phyloP scores from a whole-genome alignment of 2,888 invertebrate genomes.

The Ellobium chinense region DNA sequence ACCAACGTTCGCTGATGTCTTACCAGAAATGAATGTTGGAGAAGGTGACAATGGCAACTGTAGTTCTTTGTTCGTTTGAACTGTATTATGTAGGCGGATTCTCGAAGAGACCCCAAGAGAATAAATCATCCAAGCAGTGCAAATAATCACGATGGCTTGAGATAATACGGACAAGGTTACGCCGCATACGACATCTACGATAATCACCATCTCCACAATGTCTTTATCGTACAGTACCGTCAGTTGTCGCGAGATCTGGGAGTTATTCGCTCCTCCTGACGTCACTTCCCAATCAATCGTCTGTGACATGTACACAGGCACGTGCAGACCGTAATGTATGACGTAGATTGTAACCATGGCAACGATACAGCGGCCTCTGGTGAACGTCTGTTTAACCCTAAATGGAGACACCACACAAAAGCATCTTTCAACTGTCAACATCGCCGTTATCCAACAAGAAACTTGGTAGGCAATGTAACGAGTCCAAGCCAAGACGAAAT shows the following conservation, averaged over 20 bases:
- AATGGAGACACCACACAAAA: constrained; percentile 29
- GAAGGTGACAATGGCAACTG: too few relatives aligned
- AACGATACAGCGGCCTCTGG: constrained; percentile 1
- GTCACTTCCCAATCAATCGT: too few relatives aligned
- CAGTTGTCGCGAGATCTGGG: not conserved
- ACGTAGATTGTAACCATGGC: constrained; percentile 5
- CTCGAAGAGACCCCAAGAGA: not conserved
- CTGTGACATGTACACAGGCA: not conserved
- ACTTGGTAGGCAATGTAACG: not conserved
- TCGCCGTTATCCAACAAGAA: constrained; percentile 24
- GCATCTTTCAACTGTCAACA: constrained; percentile 28
- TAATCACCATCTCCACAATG: not conserved
- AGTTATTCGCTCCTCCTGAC: too few relatives aligned
- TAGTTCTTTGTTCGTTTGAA: too few relatives aligned
- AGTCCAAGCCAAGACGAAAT: not conserved
- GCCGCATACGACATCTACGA: not conserved
- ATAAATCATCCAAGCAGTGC: not conserved
- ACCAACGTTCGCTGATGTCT: not conserved
- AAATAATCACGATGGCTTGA: not conserved
- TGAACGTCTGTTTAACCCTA: constrained; percentile 21
- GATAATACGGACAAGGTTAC: not conserved
- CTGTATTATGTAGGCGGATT: not conserved
- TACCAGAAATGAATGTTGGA: not conserved
- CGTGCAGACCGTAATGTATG: not conserved
- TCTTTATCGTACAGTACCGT: not conserved